Evolutionary conservation across 2,888 invertebrate species (phyloP), one percentile per base, ranked within the genome.

Genomic region (Euphydryas editha): DNA sequence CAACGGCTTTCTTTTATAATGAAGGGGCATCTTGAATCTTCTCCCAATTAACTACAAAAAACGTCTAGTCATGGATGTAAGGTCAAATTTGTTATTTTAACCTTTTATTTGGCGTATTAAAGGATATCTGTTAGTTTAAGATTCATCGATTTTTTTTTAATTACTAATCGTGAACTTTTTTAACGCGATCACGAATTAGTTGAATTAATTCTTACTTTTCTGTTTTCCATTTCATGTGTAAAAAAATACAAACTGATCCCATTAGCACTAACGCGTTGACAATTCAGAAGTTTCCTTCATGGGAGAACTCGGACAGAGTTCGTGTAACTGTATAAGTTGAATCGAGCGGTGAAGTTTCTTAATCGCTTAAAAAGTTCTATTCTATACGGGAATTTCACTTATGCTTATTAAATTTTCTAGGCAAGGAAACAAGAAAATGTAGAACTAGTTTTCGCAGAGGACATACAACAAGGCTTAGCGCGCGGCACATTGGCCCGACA

Each of bases 401-500:
- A 85, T 82, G 82, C 75, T 83, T 86, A 87, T 87, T 83, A 85
- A 81, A 84, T 86, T 85, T 83, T 74, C 78, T 77, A 67, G 75
- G 56, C 59, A 59, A 65, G 76, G 76, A 82, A 78, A 84, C 83
- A 86, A 84, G 83, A 82, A 84, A 85, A 86, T 83, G 77, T 82
- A 81, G 82, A 83, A 79, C 74, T 73, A 74, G 81, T 81, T 79
- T 79, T 77, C 78, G 80, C 75, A 79, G 71, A 80, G 76, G 78
- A 81, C 80, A 78, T 73, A 78, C 77, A 81, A 79, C 83, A 80
- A 80, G 83, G 83, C 78, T 83, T 81, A 84, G 82, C 78, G 80
- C 81, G 82, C 81, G 81, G 80, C 82, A 85, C 87, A 84, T 85
- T 84, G 87, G 81, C 81, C 75, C 81, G 78, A 81, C 85, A 87